Percentiles rank a stretch among this genome's conserved stretches.
These are phyloP conservation scores for Penaeus vannamei DNA, from an alignment of 1,140 invertebrate genomes.

Conservation along the genomic window DNA sequence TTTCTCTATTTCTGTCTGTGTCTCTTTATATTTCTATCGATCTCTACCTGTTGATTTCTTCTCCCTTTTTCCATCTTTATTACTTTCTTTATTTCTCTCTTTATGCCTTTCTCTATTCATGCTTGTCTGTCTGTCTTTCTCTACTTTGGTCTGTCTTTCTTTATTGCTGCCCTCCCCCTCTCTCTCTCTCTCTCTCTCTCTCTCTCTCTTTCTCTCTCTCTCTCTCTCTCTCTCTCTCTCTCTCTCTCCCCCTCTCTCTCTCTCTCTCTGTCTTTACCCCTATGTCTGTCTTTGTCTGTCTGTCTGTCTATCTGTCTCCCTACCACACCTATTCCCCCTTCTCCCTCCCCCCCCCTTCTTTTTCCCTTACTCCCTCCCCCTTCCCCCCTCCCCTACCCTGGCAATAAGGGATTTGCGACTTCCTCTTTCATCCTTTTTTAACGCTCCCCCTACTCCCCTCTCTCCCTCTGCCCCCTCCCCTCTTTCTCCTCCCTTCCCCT, in stretches of 20 bases:
- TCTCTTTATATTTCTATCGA: background rate
- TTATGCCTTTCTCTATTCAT: background rate
- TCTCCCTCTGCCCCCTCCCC: background rate
- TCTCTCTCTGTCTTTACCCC: too few species aligned
- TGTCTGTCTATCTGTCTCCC: background rate
- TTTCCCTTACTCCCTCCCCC: background rate
- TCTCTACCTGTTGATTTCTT: slow-evolving; percentile 12
- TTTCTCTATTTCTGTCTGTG: background rate
- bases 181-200: slow-evolving; percentile 30
- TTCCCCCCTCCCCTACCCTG: background rate
- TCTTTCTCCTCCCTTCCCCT: background rate
- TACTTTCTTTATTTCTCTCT: too few species aligned
- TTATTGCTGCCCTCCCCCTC: background rate
- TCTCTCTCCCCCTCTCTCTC: slow-evolving; percentile 20
- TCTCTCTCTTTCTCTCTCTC: slow-evolving; percentile 29
- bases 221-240: slow-evolving; percentile 28
- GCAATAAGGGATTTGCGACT: background rate
- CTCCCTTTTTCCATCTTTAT: background rate
- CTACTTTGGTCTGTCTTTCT: background rate
- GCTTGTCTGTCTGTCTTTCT: background rate
- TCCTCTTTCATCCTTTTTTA: background rate
- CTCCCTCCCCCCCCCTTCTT: background rate
- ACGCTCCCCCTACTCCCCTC: background rate
- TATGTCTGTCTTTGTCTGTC: background rate
- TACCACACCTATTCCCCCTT: too few species aligned